Evolutionary conservation across 2,113 vertebrate species (phyloP).

Genomic region (Pterophyllum scalare): DNA sequence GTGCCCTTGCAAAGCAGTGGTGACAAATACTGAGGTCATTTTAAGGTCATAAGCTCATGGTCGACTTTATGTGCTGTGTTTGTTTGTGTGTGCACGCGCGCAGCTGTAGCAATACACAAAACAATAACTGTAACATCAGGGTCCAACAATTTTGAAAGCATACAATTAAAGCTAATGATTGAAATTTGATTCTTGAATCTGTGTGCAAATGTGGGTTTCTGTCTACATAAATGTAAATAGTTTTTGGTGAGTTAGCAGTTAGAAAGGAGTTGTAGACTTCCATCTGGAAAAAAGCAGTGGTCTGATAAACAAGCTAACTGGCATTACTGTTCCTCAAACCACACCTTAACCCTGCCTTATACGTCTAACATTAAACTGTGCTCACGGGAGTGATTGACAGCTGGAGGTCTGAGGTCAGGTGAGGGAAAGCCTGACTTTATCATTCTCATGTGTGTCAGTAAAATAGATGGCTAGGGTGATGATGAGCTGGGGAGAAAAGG

Average conservation of each 20-base stretch:
- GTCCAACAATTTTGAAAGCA: background rate
- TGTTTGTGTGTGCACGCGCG: too few relatives aligned
- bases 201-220: background rate
- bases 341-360: background rate
- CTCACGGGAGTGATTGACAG: background rate
- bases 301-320: background rate
- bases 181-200: background rate
- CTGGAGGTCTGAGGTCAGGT: slow-evolving; percentile 10
- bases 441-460: background rate
- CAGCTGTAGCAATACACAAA: background rate
- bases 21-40: background rate
- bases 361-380: background rate
- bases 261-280: background rate
- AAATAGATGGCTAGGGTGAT: background rate
- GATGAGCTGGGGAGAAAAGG: background rate
- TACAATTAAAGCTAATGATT: background rate
- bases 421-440: background rate
- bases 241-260: background rate
- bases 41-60: too few relatives aligned
- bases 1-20: background rate
- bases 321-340: background rate
- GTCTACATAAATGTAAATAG: background rate
- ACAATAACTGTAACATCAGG: background rate
- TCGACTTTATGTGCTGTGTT: background rate
- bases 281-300: background rate